These are phyloP conservation scores for Astyanax mexicanus DNA, from an alignment of 2,797 vertebrate genomes.

Conservation along the genomic window DNA sequence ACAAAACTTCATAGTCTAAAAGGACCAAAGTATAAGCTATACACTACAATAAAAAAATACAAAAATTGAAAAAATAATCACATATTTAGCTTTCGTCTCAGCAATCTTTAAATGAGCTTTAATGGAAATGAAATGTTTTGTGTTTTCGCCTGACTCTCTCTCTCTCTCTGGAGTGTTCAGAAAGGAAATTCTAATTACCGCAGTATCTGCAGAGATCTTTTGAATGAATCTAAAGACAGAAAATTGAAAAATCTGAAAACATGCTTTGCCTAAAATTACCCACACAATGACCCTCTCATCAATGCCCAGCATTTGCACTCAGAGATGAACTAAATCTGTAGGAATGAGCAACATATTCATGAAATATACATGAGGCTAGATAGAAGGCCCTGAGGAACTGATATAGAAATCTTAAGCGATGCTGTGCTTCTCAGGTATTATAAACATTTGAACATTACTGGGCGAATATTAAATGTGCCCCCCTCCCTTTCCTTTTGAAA, in stretches of 20 bases:
- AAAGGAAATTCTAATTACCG: not conserved
- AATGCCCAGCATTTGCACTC: conserved; percentile 56
- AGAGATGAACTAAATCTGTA: conserved; percentile 57
- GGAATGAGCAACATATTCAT: conserved; percentile 59
- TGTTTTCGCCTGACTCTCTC: no score
- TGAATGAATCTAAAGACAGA: not conserved
- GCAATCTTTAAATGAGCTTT: not conserved
- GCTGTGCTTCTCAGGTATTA: conserved; percentile 44
- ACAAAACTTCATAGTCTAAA: no score
- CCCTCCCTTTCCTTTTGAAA: conserved; percentile 36
- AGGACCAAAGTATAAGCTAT: not conserved
- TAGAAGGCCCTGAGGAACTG: conserved; percentile 53
- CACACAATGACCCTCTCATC: conserved; percentile 65
- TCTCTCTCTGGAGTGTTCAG: not conserved
- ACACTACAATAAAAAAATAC: not conserved
- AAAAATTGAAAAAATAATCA: not conserved
- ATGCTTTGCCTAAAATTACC: conserved; percentile 59
- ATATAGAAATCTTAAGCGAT: conserved; percentile 57
- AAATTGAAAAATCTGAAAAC: conserved; percentile 36
- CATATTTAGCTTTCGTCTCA: not conserved
- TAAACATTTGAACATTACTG: conserved; percentile 49
- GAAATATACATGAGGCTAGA: conserved; percentile 63
- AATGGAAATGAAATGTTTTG: not conserved
- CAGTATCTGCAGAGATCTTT: conserved; percentile 3
- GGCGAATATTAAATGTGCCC: conserved; percentile 49